phyloP scores from a whole-genome alignment of 2,113 vertebrate species.

The Tinamus guttatus region DNA sequence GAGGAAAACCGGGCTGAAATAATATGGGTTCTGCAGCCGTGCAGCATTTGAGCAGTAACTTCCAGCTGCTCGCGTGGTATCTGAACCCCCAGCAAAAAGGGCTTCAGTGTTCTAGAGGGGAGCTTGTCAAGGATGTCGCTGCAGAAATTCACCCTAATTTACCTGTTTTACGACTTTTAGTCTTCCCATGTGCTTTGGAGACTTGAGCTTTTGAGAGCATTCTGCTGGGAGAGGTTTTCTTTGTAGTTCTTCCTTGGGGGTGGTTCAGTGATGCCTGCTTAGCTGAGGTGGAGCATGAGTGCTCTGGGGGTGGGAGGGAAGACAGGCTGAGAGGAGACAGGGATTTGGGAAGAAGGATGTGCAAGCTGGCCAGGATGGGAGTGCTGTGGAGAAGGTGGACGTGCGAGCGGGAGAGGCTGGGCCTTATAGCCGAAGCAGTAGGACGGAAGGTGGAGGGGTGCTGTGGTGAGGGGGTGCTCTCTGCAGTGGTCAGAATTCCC shows the following conservation, averaged over 20 bases:
- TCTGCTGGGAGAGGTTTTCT: background rate
- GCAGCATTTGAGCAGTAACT: background rate
- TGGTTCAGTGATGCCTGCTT: background rate
- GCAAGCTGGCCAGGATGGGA: background rate
- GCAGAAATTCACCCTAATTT: background rate
- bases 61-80: background rate
- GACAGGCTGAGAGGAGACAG: background rate
- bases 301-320: background rate
- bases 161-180: background rate
- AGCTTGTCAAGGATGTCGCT: background rate
- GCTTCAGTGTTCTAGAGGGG: background rate
- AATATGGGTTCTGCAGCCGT: background rate
- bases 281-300: background rate
- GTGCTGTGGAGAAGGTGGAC: background rate
- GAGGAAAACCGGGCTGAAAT: background rate
- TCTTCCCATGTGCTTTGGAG: background rate
- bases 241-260: background rate
- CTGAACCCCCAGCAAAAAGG: background rate
- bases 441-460: background rate
- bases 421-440: background rate
- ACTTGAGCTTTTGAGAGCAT: background rate
- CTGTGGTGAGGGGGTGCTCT: rapidly evolving
- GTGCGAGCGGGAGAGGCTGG: rapidly evolving
- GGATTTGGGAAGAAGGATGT: background rate
- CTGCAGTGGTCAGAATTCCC: background rate